These are phyloP conservation scores for Phycodurus eques DNA, from an alignment of 2,113 vertebrate genomes.

Conservation along the genomic window DNA sequence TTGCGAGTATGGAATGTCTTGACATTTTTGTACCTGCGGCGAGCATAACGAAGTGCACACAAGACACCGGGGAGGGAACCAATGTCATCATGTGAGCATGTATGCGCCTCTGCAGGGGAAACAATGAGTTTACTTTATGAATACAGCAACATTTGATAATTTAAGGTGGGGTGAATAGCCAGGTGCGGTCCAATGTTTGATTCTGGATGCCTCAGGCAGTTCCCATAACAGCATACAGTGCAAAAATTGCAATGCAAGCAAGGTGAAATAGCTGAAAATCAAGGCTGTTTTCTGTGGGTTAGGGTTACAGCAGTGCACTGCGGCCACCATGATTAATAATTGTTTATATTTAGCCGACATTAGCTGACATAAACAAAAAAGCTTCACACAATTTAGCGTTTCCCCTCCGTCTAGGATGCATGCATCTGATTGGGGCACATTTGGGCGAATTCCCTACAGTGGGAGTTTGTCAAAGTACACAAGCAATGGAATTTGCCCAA, in stretches of 20 bases:
- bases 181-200: neutral
- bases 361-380: neutral
- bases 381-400: no score
- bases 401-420: no score
- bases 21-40: conserved; percentile 55
- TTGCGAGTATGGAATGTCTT: conserved; percentile 51
- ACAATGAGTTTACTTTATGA: neutral
- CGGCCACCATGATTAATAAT: neutral
- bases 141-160: no score
- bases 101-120: neutral
- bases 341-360: neutral
- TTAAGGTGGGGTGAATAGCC: neutral
- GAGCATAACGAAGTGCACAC: conserved; percentile 50
- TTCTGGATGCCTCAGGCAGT: neutral
- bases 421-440: neutral
- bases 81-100: neutral
- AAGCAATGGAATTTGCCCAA: neutral
- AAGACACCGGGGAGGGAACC: conserved; percentile 21
- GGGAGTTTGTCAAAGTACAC: neutral
- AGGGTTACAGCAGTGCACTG: neutral
- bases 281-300: neutral
- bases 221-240: neutral
- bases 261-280: neutral
- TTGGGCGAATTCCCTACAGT: neutral
- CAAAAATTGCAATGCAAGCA: neutral